A percentile compares a stretch with the other conserved stretches of the same genome.
These are phyloP conservation scores for Theretra japonica DNA, from an alignment of 2,888 invertebrate species.

Conservation along the genomic window DNA sequence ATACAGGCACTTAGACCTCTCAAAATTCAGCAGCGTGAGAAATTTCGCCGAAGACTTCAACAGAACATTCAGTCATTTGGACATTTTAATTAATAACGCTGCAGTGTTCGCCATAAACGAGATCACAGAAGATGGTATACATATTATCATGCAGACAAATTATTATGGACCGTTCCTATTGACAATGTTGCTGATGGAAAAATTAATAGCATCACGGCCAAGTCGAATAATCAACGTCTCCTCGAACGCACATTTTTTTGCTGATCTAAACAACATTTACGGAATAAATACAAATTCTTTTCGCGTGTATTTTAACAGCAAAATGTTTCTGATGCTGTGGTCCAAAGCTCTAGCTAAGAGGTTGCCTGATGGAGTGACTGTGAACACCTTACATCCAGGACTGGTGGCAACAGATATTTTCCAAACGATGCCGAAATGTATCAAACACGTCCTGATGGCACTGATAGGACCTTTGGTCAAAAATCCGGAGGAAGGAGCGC, in stretches of 20 bases:
- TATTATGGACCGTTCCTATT: constrained; percentile 87
- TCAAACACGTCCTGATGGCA: too few species aligned
- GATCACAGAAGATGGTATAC: constrained; percentile 83
- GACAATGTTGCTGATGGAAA: constrained; percentile 83
- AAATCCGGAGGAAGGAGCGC: constrained; percentile 90
- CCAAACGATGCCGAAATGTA: background rate
- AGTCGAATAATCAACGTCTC: constrained; percentile 52
- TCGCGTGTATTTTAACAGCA: constrained; percentile 77
- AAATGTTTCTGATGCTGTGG: constrained; percentile 87
- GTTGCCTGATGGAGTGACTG: constrained; percentile 30
- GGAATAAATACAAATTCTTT: constrained; percentile 32
- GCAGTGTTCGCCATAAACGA: constrained; percentile 56
- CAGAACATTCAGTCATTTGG: constrained; percentile 74
- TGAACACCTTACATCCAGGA: constrained; percentile 30
- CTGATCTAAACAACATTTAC: constrained; percentile 32
- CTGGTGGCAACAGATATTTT: constrained; percentile 22
- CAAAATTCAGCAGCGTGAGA: constrained; percentile 79
- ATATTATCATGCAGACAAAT: constrained; percentile 79
- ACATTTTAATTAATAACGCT: constrained; percentile 87
- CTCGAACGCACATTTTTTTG: constrained; percentile 47
- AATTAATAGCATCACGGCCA: constrained; percentile 50
- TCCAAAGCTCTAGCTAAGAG: constrained; percentile 30
- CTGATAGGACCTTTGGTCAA: constrained; percentile 76
- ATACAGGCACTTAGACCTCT: constrained; percentile 80
- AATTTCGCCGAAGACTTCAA: constrained; percentile 86